Evolutionary conservation across 35 echinoderm and acorn worm species (phyloP), one percentile per base, ranked within the genome.

Genomic region (Apostichopus japonicus): DNA sequence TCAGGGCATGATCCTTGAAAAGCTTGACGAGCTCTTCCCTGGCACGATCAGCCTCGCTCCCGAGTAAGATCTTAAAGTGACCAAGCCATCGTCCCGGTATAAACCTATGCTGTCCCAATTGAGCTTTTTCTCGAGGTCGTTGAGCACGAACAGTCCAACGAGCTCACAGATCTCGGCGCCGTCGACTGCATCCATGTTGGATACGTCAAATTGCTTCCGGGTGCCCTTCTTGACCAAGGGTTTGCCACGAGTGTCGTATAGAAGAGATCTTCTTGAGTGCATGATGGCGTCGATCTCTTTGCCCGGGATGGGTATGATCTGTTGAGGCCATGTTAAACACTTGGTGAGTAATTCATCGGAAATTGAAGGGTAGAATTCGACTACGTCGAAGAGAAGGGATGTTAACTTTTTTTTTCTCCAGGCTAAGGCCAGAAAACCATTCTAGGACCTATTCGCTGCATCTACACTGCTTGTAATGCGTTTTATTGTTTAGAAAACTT

Each of bases 351-450:
- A 75, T 27, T 94, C 16, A 7, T 93, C 70, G 22, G 67, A 72
- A 22, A 93, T 93, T 0, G 92, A 93, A 19, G 93, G 93, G 77
- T 94, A 94, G 52, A 79, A 90, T 55, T 93, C 76, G 54, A 94
- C 77, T 21, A 94, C 82, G 70, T 94, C 93, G 52, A 94, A 94
- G 14, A 90, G 17, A 4, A 94, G 10, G 56, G 90, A 94, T 5
- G 53, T 63, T 9, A 61, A 55, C 13, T 23, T 44, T 0, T 5
- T 94, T 90, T 90, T 1, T 67, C 27, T 54, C 80, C 33, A n/a
- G n/a, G n/a, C n/a, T 33, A 0, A 81, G 93, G n/a, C 53, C 53
- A 21, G 53, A 67, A 23, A 94, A 94, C 93, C 93, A 94, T 33
- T 90, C 71, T 25, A 83, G 24, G 8, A 94, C 86, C 9, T 76